Percentiles rank a stretch among this genome's conserved stretches.
phyloP scores from a whole-genome alignment of 37 sponge, comb jelly and placozoan species.

The Mnemiopsis leidyi region DNA sequence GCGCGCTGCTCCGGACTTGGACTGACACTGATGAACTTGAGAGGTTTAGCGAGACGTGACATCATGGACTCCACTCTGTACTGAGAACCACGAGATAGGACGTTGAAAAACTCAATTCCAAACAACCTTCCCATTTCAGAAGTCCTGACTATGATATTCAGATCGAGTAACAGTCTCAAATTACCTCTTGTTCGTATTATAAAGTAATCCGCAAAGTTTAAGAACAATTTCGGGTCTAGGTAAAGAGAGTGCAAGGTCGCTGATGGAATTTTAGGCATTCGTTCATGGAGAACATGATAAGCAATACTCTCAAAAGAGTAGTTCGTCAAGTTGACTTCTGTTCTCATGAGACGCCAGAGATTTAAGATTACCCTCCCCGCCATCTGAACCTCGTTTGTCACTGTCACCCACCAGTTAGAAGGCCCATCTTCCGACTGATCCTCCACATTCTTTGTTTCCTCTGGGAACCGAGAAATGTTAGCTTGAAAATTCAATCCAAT shows the following conservation, averaged over 20 bases:
- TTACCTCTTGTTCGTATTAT: slow-evolving; percentile 75
- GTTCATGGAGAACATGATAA: slow-evolving; percentile 83
- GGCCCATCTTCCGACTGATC: not conserved
- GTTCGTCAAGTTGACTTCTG: slow-evolving; percentile 80
- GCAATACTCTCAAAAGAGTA: slow-evolving; percentile 89
- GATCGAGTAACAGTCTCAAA: slow-evolving; percentile 74
- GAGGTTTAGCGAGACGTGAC: slow-evolving; percentile 84
- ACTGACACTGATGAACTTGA: slow-evolving; percentile 83
- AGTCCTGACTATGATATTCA: slow-evolving; percentile 88
- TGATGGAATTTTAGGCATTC: slow-evolving; percentile 76
- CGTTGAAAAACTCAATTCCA: slow-evolving; percentile 92
- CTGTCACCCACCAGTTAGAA: slow-evolving; percentile 69
- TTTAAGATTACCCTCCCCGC: slow-evolving; percentile 82
- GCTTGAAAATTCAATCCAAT: slow-evolving; percentile 73
- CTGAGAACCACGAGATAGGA: slow-evolving; percentile 87
- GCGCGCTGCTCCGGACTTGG: slow-evolving; percentile 93
- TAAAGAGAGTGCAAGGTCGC: slow-evolving; percentile 80
- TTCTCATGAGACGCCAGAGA: slow-evolving; percentile 81
- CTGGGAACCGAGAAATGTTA: slow-evolving; percentile 73
- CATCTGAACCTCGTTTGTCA: slow-evolving; percentile 67
- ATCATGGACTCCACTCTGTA: slow-evolving; percentile 98
- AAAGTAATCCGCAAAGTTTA: slow-evolving; percentile 80
- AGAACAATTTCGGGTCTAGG: not conserved
- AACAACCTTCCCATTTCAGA: slow-evolving; percentile 96
- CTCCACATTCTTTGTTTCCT: not conserved